Evolutionary conservation across 2,888 invertebrate species (phyloP).

Genomic region (Subacronicta megacephala): DNA sequence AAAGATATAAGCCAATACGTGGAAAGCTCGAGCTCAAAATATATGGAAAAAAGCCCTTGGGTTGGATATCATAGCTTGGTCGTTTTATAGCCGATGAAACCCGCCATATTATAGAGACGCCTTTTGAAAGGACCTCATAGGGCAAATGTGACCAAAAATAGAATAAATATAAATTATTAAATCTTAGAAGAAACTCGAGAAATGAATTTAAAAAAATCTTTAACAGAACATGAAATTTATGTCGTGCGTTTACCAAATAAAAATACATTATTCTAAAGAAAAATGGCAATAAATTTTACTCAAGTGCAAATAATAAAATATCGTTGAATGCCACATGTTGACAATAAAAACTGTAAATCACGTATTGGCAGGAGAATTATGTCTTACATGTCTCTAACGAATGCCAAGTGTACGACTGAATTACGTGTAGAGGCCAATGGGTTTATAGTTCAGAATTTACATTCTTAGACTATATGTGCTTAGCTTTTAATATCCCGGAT

Average conservation of each 20-base stretch:
- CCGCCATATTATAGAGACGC: neutral
- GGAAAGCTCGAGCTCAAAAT: neutral
- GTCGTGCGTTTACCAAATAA: neutral
- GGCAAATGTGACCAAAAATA: too few species aligned
- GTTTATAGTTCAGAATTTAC: slow-evolving; percentile 27
- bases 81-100: neutral
- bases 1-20: neutral
- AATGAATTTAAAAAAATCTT: too few species aligned
- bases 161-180: too few species aligned
- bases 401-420: slow-evolving; percentile 39
- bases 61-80: neutral
- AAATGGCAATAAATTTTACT: neutral
- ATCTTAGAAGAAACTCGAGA: too few species aligned
- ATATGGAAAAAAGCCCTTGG: neutral
- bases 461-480: slow-evolving; percentile 11
- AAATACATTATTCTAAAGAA: slow-evolving; percentile 1
- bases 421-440: slow-evolving; percentile 35
- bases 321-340: slow-evolving; percentile 12
- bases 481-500: neutral
- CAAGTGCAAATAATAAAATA: slow-evolving; percentile 21
- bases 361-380: slow-evolving; percentile 40
- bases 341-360: slow-evolving; percentile 32
- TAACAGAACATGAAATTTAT: too few species aligned
- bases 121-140: neutral
- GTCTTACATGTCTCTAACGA: slow-evolving; percentile 27